phyloP scores from a whole-genome alignment of 2,113 vertebrate genomes.

The Glaucidium brasilianum region DNA sequence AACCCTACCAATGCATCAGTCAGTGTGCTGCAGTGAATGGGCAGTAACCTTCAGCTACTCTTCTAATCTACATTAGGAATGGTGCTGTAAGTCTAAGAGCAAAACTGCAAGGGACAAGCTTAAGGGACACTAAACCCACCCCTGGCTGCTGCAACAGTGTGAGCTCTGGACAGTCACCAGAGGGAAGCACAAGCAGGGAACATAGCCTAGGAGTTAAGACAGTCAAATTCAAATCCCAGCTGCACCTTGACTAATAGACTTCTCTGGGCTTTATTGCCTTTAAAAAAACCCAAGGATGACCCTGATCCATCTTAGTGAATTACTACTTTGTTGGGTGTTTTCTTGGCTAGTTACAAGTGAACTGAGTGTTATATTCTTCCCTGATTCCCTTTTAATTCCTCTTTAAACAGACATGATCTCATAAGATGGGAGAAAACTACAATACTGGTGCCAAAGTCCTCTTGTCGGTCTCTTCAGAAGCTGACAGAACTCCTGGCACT shows the following conservation, averaged over 20 bases:
- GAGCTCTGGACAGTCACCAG: neutral
- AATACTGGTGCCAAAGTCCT: neutral
- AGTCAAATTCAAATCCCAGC: neutral
- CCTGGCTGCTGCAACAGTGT: neutral
- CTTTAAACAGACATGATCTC: neutral
- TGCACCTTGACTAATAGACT: neutral
- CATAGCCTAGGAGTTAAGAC: neutral
- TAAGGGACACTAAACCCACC: neutral
- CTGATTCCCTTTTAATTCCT: neutral
- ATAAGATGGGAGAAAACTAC: neutral
- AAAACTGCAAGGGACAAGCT: neutral
- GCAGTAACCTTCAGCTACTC: neutral
- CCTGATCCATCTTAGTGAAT: neutral
- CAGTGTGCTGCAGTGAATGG: neutral
- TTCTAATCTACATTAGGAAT: accelerated
- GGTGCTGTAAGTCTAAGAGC: neutral
- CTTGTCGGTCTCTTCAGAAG: neutral
- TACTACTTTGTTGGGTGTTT: accelerated
- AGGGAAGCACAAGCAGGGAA: neutral
- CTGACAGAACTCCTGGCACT: neutral
- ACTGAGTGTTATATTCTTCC: neutral
- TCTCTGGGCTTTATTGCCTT: neutral
- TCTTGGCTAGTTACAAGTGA: neutral
- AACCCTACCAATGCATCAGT: neutral
- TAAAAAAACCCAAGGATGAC: neutral